Percentiles rank a stretch among this genome's conserved stretches.
Conservation (phyloP, 1,140 invertebrate genomes). For the Cotesia typhae region DNA sequence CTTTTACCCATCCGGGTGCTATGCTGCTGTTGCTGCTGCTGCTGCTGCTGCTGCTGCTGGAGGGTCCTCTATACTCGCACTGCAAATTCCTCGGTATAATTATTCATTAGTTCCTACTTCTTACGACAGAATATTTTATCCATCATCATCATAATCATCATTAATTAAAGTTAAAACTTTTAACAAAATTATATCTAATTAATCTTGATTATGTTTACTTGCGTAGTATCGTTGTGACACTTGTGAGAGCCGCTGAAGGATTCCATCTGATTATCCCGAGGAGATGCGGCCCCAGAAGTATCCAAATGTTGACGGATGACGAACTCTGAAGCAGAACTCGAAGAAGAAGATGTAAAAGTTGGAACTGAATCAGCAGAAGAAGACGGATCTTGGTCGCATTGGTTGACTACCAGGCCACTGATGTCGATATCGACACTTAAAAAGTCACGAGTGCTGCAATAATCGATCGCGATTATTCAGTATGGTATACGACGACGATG, state of each 20-base stretch:
- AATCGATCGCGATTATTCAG: conserved; percentile 9
- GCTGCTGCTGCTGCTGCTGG: not conserved
- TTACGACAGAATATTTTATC: too few species aligned
- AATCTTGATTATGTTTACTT: conserved; percentile 58
- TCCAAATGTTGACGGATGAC: too few species aligned
- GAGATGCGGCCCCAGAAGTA: too few species aligned
- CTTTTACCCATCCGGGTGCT: conserved; percentile 37
- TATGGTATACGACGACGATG: conserved; percentile 6
- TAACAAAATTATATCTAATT: conserved; percentile 18
- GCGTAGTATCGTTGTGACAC: conserved; percentile 81
- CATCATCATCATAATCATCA: not conserved
- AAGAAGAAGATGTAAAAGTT: not conserved
- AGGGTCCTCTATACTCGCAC: conserved; percentile 37
- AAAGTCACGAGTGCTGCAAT: conserved; percentile 74
- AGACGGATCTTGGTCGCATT: conserved; percentile 71
- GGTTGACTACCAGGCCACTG: conserved; percentile 83
- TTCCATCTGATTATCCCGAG: conserved; percentile 65
- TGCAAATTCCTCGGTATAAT: conserved; percentile 26
- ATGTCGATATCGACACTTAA: conserved; percentile 86
- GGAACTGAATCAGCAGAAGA: conserved; percentile 31
- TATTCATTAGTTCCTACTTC: conserved; percentile 5
- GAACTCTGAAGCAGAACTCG: too few species aligned
- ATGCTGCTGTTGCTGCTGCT: not conserved
- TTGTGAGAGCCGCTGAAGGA: conserved; percentile 85
- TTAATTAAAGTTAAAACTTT: not conserved